Evolutionary conservation across 2,888 invertebrate species (phyloP), one percentile per base, ranked within the genome.

Genomic region (Calliopum simillimum): DNA sequence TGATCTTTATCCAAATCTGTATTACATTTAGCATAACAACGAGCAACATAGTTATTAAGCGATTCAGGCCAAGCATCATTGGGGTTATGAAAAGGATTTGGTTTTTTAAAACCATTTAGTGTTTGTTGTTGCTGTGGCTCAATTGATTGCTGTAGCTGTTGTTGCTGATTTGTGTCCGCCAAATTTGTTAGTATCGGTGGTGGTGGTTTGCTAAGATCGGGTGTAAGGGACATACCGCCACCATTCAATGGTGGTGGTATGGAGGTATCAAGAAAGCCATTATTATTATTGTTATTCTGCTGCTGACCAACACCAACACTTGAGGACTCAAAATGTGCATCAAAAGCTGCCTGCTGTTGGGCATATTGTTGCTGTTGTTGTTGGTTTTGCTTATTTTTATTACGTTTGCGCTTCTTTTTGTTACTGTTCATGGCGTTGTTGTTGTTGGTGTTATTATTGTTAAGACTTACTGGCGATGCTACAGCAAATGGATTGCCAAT

Each of bases 1-100:
- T 95, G 93, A 88, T 98, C 97, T 84, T 96, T 94, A 84, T 98
- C 97, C 77, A 95, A 91, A 72, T 91, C 91, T 14, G 95, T 94
- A 80, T 91, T 91, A 82, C 97, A 97, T 86, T 96, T 95, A 59
- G 93, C 92, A 88, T 97, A 98, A 82, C 98, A 97, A 75, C 95
- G 91, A 81, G 94, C 93, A 16, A 98, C 96, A 87, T 97, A 99
- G 78, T 93, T 91, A 84, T 93, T 93, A 59, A 94, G 87, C 76
- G 92, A 91, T 74, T 93, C 91, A 2, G 94, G 94, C 94, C 94
- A 94, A 63, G 91, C 89, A 76, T 91, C 92, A 13, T 90, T 89
- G 4, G 91, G 89, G 79, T 88, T 89, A 75, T 87, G 87, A 67
- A 87, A 87, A 21, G 84, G 82, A 78, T 85, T 84, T 41, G 86